Evolutionary conservation across 2,888 invertebrate species (phyloP).

Genomic region (Pandemis heparana): DNA sequence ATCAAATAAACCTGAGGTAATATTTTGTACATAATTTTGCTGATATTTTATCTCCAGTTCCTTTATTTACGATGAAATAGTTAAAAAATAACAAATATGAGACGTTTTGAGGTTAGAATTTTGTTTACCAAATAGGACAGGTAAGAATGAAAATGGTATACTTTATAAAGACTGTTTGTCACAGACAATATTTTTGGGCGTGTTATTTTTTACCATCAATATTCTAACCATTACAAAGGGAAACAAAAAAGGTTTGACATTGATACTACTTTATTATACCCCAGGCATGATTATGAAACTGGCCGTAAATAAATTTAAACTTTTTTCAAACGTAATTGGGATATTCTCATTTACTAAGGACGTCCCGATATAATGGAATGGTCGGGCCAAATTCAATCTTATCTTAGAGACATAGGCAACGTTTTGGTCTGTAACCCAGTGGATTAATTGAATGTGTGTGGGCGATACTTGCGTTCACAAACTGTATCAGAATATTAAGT

Average conservation of each 20-base stretch:
- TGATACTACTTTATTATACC: neutral
- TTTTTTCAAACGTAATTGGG: conserved; percentile 16
- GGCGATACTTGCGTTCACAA: conserved; percentile 46
- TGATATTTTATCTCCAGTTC: too few species aligned
- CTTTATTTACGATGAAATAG: too few species aligned
- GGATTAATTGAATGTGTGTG: conserved; percentile 47
- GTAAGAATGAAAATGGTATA: too few species aligned
- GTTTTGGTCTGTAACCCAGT: conserved; percentile 29
- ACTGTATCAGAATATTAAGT: conserved; percentile 45
- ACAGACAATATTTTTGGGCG: too few species aligned
- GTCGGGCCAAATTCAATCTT: conserved; percentile 4
- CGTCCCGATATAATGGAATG: neutral
- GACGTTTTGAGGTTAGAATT: too few species aligned
- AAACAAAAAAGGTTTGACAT: neutral
- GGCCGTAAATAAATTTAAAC: neutral
- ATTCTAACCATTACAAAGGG: too few species aligned
- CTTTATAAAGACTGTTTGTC: too few species aligned
- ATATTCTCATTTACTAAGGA: conserved; percentile 19
- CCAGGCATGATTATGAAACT: neutral
- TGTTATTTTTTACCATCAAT: too few species aligned
- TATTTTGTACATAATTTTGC: too few species aligned
- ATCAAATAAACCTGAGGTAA: too few species aligned
- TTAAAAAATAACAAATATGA: too few species aligned
- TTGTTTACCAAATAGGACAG: too few species aligned
- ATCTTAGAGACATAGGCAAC: neutral